Percentiles rank a stretch among this genome's conserved stretches.
Conservation (phyloP, 2,888 invertebrate species). For the Trissolcus japonicus region DNA sequence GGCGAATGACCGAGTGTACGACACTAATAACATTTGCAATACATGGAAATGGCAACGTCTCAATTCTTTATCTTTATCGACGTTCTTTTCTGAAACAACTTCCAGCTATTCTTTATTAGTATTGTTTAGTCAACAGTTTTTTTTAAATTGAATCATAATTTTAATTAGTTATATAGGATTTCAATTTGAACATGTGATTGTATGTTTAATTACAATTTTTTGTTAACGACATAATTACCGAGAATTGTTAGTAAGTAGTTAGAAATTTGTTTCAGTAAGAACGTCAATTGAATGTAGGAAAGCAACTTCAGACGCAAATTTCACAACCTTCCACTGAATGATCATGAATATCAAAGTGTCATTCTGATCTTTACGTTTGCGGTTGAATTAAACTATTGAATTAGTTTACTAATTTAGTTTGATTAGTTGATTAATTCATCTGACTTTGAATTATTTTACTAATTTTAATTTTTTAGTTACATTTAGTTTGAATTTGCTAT, state of each 20-base stretch:
- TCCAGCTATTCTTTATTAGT: slow-evolving; percentile 15
- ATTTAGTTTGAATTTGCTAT: no score
- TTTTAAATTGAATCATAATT: slow-evolving; percentile 6
- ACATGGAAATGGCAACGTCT: slow-evolving; percentile 20
- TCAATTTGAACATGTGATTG: no score
- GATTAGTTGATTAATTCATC: neutral
- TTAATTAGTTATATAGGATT: no score
- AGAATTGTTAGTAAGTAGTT: slow-evolving; percentile 18
- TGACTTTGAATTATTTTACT: slow-evolving; percentile 2
- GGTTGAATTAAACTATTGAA: neutral
- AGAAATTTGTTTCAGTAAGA: neutral
- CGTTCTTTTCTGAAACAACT: slow-evolving; percentile 4
- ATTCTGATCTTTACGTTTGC: neutral
- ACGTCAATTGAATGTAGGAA: slow-evolving; percentile 18
- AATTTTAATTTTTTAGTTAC: slow-evolving; percentile 21
- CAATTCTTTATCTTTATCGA: slow-evolving; percentile 2
- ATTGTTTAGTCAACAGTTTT: slow-evolving; percentile 4
- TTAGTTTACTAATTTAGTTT: neutral
- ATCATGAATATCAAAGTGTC: slow-evolving; percentile 18
- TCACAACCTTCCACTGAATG: slow-evolving; percentile 25
- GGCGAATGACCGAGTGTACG: slow-evolving; percentile 81
- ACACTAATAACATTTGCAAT: slow-evolving; percentile 60
- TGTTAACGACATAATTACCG: neutral
- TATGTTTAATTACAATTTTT: neutral
- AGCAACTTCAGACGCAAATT: slow-evolving; percentile 14